Evolutionary conservation across 1,140 invertebrate species (phyloP), one percentile per base, ranked within the genome.

Genomic region (Bombyx mandarina): DNA sequence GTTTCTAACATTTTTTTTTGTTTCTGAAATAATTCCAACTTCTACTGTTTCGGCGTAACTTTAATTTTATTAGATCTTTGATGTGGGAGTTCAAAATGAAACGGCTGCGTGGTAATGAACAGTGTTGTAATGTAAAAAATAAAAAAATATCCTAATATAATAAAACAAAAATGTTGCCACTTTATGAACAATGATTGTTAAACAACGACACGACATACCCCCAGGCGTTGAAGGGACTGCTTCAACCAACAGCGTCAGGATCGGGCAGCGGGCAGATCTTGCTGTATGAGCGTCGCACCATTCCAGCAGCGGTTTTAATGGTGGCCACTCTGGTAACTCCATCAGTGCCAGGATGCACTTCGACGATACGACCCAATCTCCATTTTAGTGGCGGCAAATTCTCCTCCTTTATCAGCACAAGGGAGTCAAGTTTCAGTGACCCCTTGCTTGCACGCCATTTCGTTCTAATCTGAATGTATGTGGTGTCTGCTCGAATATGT

Each of bases 331-430:
- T 45, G 12, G 12, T 18, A 18, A 18, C 12, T 18, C 12, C 12
- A 18, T 18, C 12, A 7, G 22, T 49, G 1, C 62, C 56, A 2
- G 62, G 66, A 49, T 58, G 51, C 4, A 62, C 43, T 10, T 57
- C 62, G 2, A 45, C 9, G 1, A 65, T 45, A n/a, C 58, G 47
- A 8, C 54, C 66, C 7, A 61, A 12, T 18, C 44, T 57, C 66
- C 63, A 68, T 22, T 62, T 65, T 10, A 68, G 49, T 6, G 60
- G 63, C 6, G 58, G 53, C n/a, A 64, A 26, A 42, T 59, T 50
- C 54, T 60, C 57, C n/a, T 67, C 62, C 8, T 67, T 60, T n/a
- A 60, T 9, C 26, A 62, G n/a, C 0, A 65, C 60, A 2, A 62
- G 52, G 7, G 45, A 43, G 45, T 60, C 18, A 8, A 60, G 8